These are phyloP conservation scores for Campopleginae sp. DNA, from an alignment of 2,888 invertebrate species.

Conservation along the genomic window DNA sequence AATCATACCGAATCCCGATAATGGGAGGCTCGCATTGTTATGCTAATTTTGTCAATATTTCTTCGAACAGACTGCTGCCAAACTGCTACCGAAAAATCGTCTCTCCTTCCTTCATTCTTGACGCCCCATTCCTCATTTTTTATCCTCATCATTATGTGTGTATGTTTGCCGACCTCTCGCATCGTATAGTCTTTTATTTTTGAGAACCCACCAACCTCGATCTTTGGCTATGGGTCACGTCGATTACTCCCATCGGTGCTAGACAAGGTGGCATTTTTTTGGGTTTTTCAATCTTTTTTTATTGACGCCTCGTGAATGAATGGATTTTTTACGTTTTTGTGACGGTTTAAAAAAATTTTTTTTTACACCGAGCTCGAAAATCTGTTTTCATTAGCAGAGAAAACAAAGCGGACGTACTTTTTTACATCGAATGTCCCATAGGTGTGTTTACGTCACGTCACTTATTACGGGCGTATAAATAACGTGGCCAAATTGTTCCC, in stretches of 20 bases:
- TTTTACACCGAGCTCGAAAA: background rate
- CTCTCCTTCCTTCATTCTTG: background rate
- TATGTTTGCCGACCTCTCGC: constrained; percentile 10
- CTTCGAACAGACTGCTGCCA: constrained; percentile 9
- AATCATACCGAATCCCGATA: constrained; percentile 28
- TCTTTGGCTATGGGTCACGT: background rate
- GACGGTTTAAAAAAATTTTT: background rate
- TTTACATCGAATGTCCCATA: background rate
- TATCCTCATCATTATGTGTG: background rate
- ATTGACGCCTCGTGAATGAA: no score
- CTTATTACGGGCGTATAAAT: constrained; percentile 37
- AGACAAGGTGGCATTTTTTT: background rate
- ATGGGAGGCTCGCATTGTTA: constrained; percentile 40
- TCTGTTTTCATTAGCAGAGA: background rate
- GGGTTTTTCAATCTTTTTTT: background rate
- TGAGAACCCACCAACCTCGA: background rate
- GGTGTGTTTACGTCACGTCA: constrained; percentile 29
- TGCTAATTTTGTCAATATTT: constrained; percentile 45
- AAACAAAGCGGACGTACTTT: no score
- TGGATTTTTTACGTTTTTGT: no score
- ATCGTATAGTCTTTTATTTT: background rate
- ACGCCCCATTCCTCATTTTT: background rate
- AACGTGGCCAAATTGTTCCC: constrained; percentile 46
- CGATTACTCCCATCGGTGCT: background rate
- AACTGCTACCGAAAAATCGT: constrained; percentile 12